These are phyloP conservation scores for Formica aserva DNA, from an alignment of 2,888 invertebrate species.

Conservation along the genomic window DNA sequence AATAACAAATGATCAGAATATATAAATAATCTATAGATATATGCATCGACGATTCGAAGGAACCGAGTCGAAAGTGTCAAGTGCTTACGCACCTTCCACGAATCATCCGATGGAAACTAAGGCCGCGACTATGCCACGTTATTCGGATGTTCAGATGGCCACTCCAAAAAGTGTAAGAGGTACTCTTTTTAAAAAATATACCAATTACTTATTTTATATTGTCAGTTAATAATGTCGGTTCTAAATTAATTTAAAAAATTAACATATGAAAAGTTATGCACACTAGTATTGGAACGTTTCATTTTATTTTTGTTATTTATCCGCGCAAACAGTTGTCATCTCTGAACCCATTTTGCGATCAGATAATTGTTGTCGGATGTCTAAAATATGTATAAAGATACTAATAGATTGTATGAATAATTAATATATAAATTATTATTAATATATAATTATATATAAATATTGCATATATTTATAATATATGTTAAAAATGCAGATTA, in stretches of 20 bases:
- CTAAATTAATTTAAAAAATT: conserved; percentile 15
- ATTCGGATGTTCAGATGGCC: conserved; percentile 80
- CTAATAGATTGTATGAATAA: not conserved
- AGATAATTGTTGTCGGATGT: not conserved
- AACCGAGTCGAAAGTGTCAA: conserved; percentile 59
- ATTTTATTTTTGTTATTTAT: not conserved
- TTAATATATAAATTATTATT: not conserved
- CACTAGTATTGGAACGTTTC: not conserved
- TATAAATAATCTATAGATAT: conserved; percentile 57
- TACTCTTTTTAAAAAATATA: conserved; percentile 38
- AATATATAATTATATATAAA: not conserved
- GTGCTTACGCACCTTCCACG: conserved; percentile 60
- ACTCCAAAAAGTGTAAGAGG: conserved; percentile 72
- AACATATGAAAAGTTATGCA: not conserved
- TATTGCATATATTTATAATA: not conserved
- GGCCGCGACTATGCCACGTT: conserved; percentile 83
- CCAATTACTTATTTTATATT: not conserved
- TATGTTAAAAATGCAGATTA: not conserved
- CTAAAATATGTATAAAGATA: not conserved
- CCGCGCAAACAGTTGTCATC: not conserved
- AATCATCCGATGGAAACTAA: conserved; percentile 79
- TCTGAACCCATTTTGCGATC: not conserved
- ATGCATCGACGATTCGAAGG: conserved; percentile 69
- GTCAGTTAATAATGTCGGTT: not conserved
- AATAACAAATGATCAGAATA: not conserved